A percentile compares a stretch with the other conserved stretches of the same genome.
These are phyloP conservation scores for Clangula hyemalis DNA, from an alignment of 2,797 vertebrate species.

Conservation along the genomic window DNA sequence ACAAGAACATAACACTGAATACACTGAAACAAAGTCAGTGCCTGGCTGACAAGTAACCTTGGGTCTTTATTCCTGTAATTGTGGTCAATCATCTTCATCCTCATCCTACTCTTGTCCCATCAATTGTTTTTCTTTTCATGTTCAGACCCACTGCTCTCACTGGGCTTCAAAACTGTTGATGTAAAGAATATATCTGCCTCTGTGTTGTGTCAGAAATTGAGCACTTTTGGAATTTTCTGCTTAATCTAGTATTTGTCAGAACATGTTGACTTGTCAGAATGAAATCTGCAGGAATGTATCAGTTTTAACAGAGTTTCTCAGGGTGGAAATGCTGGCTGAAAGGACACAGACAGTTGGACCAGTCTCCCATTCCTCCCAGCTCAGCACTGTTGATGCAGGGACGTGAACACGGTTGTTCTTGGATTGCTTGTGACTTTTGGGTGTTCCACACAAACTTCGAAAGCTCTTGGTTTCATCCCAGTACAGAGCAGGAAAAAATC, in stretches of 20 bases:
- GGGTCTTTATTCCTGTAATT: background rate
- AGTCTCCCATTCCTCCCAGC: background rate
- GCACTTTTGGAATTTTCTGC: conserved; percentile 22
- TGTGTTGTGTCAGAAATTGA: background rate
- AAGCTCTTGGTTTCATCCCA: conserved; percentile 24
- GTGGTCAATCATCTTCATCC: background rate
- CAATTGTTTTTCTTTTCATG: background rate
- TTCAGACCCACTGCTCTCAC: background rate
- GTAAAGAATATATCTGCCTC: background rate
- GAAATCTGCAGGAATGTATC: conserved; percentile 8
- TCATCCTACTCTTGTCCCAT: background rate
- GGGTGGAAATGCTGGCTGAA: background rate
- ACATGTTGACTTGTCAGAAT: background rate
- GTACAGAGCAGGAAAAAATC: background rate
- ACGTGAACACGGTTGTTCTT: background rate
- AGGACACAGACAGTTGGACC: background rate
- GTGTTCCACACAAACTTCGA: background rate
- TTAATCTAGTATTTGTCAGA: conserved; percentile 40
- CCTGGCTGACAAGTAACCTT: background rate
- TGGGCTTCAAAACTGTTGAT: background rate
- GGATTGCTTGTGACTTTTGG: background rate
- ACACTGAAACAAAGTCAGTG: background rate
- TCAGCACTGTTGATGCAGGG: background rate
- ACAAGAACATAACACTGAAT: background rate
- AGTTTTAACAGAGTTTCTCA: background rate